Evolutionary conservation across 2,113 vertebrate species (phyloP).

Genomic region (Megaceryle torquata): DNA sequence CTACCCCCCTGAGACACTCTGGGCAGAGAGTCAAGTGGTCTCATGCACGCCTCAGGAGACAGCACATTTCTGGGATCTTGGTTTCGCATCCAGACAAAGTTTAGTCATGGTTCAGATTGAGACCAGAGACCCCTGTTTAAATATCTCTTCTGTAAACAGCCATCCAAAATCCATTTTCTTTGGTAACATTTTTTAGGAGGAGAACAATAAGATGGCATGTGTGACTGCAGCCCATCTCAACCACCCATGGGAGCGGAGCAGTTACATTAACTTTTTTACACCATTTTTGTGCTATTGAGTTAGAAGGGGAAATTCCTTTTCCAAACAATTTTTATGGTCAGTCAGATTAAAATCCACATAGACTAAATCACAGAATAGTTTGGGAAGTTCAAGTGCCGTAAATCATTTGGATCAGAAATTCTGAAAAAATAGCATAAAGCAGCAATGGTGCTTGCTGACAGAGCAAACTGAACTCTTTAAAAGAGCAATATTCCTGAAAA

Average conservation of each 20-base stretch:
- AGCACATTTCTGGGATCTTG: background rate
- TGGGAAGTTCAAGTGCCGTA: background rate
- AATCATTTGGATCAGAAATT: background rate
- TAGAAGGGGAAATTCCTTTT: background rate
- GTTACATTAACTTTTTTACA: background rate
- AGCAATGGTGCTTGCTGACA: background rate
- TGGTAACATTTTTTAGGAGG: background rate
- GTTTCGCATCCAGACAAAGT: background rate
- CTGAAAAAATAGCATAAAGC: background rate
- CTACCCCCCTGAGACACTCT: too few relatives aligned
- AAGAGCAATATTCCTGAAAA: slow-evolving; percentile 1
- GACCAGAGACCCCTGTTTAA: background rate
- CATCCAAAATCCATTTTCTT: background rate
- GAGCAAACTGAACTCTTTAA: background rate
- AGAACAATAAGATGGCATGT: slow-evolving; percentile 28
- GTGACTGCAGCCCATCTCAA: background rate
- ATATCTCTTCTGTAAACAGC: background rate
- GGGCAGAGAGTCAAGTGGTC: background rate
- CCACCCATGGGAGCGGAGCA: background rate
- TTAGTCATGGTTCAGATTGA: background rate
- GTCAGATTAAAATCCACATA: background rate
- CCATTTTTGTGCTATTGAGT: background rate
- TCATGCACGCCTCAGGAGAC: background rate
- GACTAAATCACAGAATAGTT: background rate
- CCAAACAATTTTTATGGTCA: background rate